Evolutionary conservation across 2,113 vertebrate species (phyloP), one percentile per base, ranked within the genome.

Genomic region (Poicephalus meyeri): DNA sequence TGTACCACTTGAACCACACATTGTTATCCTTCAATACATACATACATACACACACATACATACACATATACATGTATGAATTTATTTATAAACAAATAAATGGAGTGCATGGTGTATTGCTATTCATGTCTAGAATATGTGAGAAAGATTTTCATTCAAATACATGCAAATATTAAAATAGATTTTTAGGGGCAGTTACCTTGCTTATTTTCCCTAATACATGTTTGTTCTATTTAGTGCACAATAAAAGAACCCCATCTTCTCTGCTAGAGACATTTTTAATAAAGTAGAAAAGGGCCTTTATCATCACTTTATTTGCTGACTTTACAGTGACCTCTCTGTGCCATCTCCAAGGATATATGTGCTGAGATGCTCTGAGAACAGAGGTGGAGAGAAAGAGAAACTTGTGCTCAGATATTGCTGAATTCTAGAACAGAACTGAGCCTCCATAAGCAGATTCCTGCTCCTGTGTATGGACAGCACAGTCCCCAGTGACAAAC

Each of bases 1-100:
- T 63, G 4, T 49, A n/a, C 31, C 0, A 2, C 70, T 66, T 87
- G 10, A 61, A 80, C 20, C 7, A 42, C 0, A 1, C 4, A 3
- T 26, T 49, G 11, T 31, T 72, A 55, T 82, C 29, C 17, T 83
- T 73, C 53, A 63, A 15, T 50, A 50, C 2, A 26, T 25, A 33
- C 37, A 39, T n/a, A 65, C 12, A n/a, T 28, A 58, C 4, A 69
- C 26, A 46, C 26, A 46, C 33, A 60, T 21, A 29, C 6, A 55
- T 5, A 44, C 24, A 47, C 12, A 19, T 31, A 41, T 3, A 52
- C 18, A 13, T 11, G 39, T 24, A 68, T 16, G 2, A 63, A 80
- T 73, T 69, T 70, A 70, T 10, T 86, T 61, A 13, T 5, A 44
- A 60, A 29, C 13, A 58, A 80, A 69, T 28, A 72, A 80, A 77